A percentile compares a stretch with the other conserved stretches of the same genome.
phyloP scores from a whole-genome alignment of 92 coral and sea anemone species.

The Pocillopora meandrina region DNA sequence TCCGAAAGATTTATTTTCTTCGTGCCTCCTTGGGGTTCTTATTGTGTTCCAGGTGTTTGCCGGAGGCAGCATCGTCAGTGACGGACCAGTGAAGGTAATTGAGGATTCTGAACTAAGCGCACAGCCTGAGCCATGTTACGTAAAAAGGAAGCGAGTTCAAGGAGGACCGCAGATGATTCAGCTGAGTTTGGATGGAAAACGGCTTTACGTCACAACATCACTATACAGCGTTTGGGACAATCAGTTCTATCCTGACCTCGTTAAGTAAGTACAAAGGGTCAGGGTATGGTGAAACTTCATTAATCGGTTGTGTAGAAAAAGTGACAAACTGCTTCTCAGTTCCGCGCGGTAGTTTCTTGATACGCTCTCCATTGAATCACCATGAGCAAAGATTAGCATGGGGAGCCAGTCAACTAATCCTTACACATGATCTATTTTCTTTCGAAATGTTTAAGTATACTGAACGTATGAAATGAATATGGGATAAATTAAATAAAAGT shows the following conservation, averaged over 20 bases:
- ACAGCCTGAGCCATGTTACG: slow-evolving; percentile 81
- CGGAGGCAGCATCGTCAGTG: slow-evolving; percentile 85
- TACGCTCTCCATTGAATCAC: no score
- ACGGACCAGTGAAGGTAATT: slow-evolving; percentile 79
- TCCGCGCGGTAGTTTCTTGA: no score
- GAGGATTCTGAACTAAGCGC: slow-evolving; percentile 79
- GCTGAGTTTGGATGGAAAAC: slow-evolving; percentile 92
- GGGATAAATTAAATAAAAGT: no score
- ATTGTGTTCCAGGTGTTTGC: slow-evolving; percentile 66
- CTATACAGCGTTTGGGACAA: slow-evolving; percentile 96
- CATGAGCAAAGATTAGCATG: no score
- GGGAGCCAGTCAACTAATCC: no score
- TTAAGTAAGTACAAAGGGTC: slow-evolving; percentile 56
- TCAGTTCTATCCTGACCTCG: slow-evolving; percentile 88
- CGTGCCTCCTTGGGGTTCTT: neutral
- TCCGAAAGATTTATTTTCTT: no score
- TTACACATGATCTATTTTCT: no score
- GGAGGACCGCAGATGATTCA: slow-evolving; percentile 99
- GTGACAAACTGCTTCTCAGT: no score
- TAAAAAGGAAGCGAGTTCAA: slow-evolving; percentile 90
- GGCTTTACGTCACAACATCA: slow-evolving; percentile 87
- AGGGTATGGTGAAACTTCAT: neutral
- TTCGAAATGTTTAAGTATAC: no score
- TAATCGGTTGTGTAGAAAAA: no score
- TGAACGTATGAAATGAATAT: no score